A percentile compares a stretch with the other conserved stretches of the same genome.
These are phyloP conservation scores for Liolophura sinensis DNA, from an alignment of 1,140 invertebrate species.

Conservation along the genomic window DNA sequence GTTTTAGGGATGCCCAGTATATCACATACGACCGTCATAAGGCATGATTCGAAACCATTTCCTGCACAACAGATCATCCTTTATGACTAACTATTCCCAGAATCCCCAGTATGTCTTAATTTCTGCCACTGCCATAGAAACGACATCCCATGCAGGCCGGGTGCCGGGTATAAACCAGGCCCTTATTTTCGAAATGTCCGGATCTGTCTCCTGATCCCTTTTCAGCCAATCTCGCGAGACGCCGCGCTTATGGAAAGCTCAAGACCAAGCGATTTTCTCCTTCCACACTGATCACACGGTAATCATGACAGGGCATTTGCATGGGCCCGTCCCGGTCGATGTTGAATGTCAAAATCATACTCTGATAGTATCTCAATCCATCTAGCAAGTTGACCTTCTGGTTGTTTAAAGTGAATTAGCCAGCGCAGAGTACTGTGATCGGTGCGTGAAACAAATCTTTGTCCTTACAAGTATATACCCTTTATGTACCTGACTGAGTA, in stretches of 20 bases:
- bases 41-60: constrained; percentile 12
- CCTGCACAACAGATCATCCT: constrained; percentile 1
- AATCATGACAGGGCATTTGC: too few species aligned
- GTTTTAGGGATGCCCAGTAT: constrained; percentile 23
- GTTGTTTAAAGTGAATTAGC: constrained; percentile 4
- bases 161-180: not conserved
- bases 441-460: not conserved
- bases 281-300: not conserved
- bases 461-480: constrained; percentile 25
- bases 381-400: constrained; percentile 7
- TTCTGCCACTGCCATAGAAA: not conserved
- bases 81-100: constrained; percentile 2
- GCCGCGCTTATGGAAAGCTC: too few species aligned
- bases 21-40: constrained; percentile 20
- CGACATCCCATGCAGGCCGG: not conserved
- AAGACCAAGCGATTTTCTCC: not conserved
- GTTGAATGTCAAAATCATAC: constrained; percentile 3
- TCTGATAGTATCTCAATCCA: constrained; percentile 2
- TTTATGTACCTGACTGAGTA: constrained; percentile 30
- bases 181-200: not conserved
- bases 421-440: constrained; percentile 9
- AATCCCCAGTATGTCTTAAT: constrained; percentile 10
- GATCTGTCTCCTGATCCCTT: not conserved
- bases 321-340: not conserved
- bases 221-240: not conserved